Evolutionary conservation across 92 coral and sea anemone genomes (phyloP).

Genomic region (Zoanthus gigantus): DNA sequence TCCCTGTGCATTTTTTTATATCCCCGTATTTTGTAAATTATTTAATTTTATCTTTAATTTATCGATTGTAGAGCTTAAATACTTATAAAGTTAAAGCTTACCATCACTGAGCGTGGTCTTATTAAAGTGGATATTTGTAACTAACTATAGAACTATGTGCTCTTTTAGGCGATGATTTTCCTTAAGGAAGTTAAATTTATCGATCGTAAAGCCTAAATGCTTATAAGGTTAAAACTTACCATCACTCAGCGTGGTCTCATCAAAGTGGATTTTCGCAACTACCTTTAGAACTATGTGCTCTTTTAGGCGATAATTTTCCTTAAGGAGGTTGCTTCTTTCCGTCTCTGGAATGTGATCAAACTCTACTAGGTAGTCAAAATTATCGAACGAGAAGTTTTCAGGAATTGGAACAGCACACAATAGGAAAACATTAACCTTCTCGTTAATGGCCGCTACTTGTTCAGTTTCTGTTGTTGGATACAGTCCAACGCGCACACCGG

Average conservation of each 20-base stretch:
- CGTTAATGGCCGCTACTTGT: conserved; percentile 12
- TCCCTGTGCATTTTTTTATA: too few relatives aligned
- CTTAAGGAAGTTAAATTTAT: background rate
- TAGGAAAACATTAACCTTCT: conserved; percentile 49
- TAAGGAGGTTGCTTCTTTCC: conserved; percentile 20
- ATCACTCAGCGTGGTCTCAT: background rate
- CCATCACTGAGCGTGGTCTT: conserved; percentile 7
- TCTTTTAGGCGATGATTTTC: conserved; percentile 44
- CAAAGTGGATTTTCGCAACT: conserved; percentile 18
- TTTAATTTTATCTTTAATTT: background rate
- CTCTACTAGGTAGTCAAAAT: conserved; percentile 76
- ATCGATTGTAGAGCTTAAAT: too few relatives aligned
- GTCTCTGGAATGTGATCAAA: conserved; percentile 67
- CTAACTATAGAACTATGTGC: conserved; percentile 52
- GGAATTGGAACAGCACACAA: conserved; percentile 48
- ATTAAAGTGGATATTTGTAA: conserved; percentile 7
- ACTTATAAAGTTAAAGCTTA: background rate
- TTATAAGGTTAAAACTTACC: background rate
- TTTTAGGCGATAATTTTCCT: conserved; percentile 36
- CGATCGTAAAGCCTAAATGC: too few relatives aligned
- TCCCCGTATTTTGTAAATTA: background rate
- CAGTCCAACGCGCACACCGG: conserved; percentile 43
- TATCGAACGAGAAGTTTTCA: conserved; percentile 76
- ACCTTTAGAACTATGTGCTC: conserved; percentile 55
- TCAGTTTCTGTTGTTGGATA: conserved; percentile 26